Base-by-base conservation (phyloP, 2,888 invertebrate genomes). In the Tipula vernalis region DNA sequence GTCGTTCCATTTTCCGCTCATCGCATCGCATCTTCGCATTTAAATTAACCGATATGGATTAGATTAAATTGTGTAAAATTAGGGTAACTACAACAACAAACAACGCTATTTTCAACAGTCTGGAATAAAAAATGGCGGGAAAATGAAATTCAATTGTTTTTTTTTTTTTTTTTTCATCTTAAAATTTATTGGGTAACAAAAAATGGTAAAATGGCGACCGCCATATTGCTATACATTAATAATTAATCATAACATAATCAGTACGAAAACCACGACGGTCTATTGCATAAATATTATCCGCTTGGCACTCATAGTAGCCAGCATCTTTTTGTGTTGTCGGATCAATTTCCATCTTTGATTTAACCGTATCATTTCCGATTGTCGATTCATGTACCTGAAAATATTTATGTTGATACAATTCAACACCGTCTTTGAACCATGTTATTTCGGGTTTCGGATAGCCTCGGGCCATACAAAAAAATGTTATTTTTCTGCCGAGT, bases 321-420 rank as follows among this genome's bases (percentile, higher is more conserved):
- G 97, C 97, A 91, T 98, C 98, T 97, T 97, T 98, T 93, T 98
- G 98, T 5, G 98, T 97, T 0, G 98, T 98, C 1, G 98, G 98
- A 91, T 98, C 98, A 86, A 98, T 98, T 92, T 98, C 98, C 90
- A 98, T 94, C 93, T 98, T 98, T 15, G 97, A 97, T 91, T 98
- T 98, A 71, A 97, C 95, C 88, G 94, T 95, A 89, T 97, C 96
- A 4, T 94, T 93, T 36, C 95, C 96, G 88, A 96, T 94, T 89
- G 95, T 94, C 94, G 97, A 97, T 91, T 97, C 97, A 91, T 97
- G 97, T 44, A 97, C 97, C 91, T 97, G 97, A 89, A 97, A 92
- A 91, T 97, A 97, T 88, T 95, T 94, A 92, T 98, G 97, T 13
- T 96, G 95, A 90, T 97, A 97, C 89, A 98, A 95, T 92, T 98